A percentile compares a stretch with the other conserved stretches of the same genome.
Conservation (phyloP, 1,140 invertebrate species). For the Ylistrum balloti region DNA sequence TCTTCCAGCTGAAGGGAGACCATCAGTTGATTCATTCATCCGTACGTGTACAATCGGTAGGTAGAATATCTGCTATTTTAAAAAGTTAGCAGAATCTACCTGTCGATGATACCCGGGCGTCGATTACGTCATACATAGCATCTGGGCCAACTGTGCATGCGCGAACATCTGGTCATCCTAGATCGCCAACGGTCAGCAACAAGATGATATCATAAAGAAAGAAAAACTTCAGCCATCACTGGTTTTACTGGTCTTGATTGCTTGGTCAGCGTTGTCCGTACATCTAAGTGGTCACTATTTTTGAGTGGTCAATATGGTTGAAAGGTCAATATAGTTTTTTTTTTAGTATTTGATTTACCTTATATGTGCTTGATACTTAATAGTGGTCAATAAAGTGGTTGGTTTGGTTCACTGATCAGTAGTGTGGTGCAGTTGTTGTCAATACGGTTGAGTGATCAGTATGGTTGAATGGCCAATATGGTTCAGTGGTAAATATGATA, state of each 20-base stretch:
- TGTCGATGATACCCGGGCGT: constrained; percentile 44
- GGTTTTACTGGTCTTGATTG: neutral
- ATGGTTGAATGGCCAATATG: neutral
- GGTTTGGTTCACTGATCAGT: neutral
- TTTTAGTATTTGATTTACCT: too few relatives aligned
- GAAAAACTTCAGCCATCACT: neutral
- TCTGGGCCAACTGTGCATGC: neutral
- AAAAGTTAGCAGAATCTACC: constrained; percentile 53
- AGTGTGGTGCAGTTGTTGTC: too few relatives aligned
- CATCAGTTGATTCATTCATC: neutral
- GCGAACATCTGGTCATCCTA: too few relatives aligned
- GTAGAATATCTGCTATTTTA: constrained; percentile 55
- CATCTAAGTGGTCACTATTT: neutral
- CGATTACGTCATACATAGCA: neutral
- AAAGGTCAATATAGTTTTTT: neutral
- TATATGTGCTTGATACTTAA: neutral
- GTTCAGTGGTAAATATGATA: neutral
- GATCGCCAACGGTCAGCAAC: too few relatives aligned
- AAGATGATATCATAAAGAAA: too few relatives aligned
- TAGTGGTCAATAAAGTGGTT: neutral
- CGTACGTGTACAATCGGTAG: constrained; percentile 50
- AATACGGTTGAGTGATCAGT: neutral
- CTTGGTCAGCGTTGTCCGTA: too few relatives aligned
- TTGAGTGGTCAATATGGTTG: neutral
- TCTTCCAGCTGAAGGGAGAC: neutral